Evolutionary conservation across 2,797 vertebrate genomes (phyloP).

Genomic region (Ctenosaura bakeri): DNA sequence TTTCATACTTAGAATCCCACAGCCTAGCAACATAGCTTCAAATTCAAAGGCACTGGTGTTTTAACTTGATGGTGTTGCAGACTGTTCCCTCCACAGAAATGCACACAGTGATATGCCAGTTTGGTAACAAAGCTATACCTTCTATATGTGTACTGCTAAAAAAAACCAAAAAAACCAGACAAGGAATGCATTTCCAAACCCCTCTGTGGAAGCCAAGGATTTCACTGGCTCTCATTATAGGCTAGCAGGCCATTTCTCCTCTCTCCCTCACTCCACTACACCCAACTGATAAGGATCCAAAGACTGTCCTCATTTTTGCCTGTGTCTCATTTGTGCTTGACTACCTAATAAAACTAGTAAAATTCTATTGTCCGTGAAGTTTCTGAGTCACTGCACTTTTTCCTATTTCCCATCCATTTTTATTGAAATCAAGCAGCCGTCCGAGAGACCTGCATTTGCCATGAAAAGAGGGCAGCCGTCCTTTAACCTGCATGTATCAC

Average conservation of each 20-base stretch:
- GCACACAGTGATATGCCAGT: no score
- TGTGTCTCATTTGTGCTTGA: background rate
- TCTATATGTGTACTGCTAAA: background rate
- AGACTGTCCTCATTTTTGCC: constrained; percentile 23
- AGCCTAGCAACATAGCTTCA: background rate
- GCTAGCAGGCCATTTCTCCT: background rate
- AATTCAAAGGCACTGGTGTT: background rate
- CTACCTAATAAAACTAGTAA: constrained; percentile 47
- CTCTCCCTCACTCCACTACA: background rate
- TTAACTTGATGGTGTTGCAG: background rate
- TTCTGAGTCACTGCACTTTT: constrained; percentile 60
- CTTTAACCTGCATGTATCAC: constrained; percentile 75
- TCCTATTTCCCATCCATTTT: constrained; percentile 68
- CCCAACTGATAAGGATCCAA: constrained; percentile 30
- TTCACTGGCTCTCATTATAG: background rate
- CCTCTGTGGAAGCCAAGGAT: background rate
- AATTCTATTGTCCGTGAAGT: constrained; percentile 57
- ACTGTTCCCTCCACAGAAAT: background rate
- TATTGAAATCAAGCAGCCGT: constrained; percentile 65
- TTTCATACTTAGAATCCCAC: background rate
- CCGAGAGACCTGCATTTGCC: background rate
- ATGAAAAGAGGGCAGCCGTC: constrained; percentile 66
- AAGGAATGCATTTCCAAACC: background rate
- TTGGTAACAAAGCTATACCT: background rate
- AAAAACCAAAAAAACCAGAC: background rate